Evolutionary conservation across 2,797 vertebrate species (phyloP).

Genomic region (Sternotherus odoratus): DNA sequence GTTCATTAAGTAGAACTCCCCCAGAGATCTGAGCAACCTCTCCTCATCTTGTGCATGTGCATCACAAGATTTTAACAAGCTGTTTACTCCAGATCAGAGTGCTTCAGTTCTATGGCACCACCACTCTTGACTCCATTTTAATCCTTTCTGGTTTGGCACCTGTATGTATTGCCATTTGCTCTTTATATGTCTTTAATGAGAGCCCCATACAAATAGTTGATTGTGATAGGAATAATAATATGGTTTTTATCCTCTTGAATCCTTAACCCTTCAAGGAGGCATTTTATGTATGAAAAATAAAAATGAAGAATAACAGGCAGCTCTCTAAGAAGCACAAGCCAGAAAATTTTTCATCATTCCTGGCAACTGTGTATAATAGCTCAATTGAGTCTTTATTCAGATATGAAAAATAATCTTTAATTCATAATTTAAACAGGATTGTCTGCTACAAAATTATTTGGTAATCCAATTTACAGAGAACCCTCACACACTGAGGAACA

Average conservation of each 20-base stretch:
- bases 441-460: background rate
- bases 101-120: background rate
- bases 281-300: constrained; percentile 62
- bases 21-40: background rate
- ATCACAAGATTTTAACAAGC: background rate
- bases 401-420: constrained; percentile 45
- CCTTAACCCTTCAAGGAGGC: constrained; percentile 52
- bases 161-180: constrained; percentile 17
- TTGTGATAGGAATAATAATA: constrained; percentile 48
- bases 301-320: constrained; percentile 58
- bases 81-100: background rate
- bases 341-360: constrained; percentile 45
- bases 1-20: background rate
- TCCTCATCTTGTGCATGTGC: background rate
- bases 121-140: constrained; percentile 16
- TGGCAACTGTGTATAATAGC: constrained; percentile 49
- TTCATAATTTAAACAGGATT: constrained; percentile 45
- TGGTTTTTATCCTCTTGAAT: background rate
- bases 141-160: constrained; percentile 20
- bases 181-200: constrained; percentile 38
- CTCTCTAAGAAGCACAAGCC: constrained; percentile 56
- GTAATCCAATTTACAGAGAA: constrained; percentile 53
- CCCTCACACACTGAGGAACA: constrained; percentile 16
- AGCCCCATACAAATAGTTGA: constrained; percentile 52
- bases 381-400: constrained; percentile 61